Percentiles rank a stretch among this genome's conserved stretches.
Conservation (phyloP, 2,888 invertebrate genomes). For the Halictus quadricinctus region DNA sequence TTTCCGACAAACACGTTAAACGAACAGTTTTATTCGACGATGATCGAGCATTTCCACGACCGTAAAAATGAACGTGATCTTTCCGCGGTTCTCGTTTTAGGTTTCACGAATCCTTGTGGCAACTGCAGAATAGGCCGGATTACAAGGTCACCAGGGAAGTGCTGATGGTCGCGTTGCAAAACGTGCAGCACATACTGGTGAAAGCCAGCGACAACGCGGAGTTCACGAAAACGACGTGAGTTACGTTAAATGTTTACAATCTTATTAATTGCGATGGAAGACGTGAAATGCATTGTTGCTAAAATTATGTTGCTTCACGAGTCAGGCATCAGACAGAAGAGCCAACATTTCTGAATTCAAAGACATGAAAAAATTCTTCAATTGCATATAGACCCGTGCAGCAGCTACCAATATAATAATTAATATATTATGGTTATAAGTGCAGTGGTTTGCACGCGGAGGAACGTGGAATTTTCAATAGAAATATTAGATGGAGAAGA, state of each 20-base stretch:
- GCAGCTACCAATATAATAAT: not conserved
- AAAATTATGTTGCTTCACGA: too few species aligned
- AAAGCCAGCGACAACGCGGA: constrained; percentile 88
- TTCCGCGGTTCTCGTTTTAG: constrained; percentile 71
- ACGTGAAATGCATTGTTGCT: too few species aligned
- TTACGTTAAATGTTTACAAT: not conserved
- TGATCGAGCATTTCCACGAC: too few species aligned
- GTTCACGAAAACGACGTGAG: constrained; percentile 85
- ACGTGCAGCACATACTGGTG: constrained; percentile 91
- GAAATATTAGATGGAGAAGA: not conserved
- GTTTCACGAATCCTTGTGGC: constrained; percentile 92
- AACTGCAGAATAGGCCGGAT: constrained; percentile 84
- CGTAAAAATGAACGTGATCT: not conserved
- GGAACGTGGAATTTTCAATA: not conserved
- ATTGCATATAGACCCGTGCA: too few species aligned
- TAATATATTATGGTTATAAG: not conserved
- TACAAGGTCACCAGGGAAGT: constrained; percentile 88
- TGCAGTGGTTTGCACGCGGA: not conserved
- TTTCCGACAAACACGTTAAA: not conserved
- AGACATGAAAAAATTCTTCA: too few species aligned
- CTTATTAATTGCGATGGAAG: not conserved
- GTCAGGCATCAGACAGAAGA: too few species aligned
- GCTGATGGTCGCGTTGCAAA: constrained; percentile 96
- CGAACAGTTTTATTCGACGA: not conserved
- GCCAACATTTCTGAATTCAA: too few species aligned